A percentile compares a stretch with the other conserved stretches of the same genome.
Conservation (phyloP, 2,888 invertebrate genomes). For the Reticulitermes lucifugus region DNA sequence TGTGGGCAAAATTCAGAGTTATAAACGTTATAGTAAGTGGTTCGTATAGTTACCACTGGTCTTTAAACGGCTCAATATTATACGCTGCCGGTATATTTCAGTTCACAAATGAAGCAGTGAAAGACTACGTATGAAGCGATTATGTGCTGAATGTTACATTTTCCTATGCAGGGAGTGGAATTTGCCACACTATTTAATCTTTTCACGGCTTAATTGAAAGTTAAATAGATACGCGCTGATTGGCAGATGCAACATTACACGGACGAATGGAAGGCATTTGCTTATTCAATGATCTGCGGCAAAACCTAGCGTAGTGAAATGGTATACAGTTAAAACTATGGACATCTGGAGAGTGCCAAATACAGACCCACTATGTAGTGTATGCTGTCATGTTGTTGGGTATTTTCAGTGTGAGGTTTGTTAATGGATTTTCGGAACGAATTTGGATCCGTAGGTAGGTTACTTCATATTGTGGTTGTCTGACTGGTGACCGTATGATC, state of each 20-base stretch:
- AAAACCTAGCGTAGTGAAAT: slow-evolving; percentile 9
- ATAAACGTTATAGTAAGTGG: too few species aligned
- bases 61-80: too few species aligned
- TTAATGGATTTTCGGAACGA: too few species aligned
- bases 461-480: too few species aligned
- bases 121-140: neutral
- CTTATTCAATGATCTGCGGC: neutral
- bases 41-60: too few species aligned
- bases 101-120: too few species aligned
- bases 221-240: neutral
- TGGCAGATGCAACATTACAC: neutral
- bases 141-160: neutral
- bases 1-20: too few species aligned
- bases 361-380: neutral
- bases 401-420: neutral
- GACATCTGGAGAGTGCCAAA: neutral
- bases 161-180: neutral
- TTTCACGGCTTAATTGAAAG: slow-evolving; percentile 15
- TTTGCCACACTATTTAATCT: neutral
- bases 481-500: too few species aligned
- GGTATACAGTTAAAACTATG: neutral
- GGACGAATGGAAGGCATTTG: neutral
- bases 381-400: neutral
- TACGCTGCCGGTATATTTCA: too few species aligned
- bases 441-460: too few species aligned